phyloP scores from a whole-genome alignment of 2,797 vertebrate species.

The Adelosebastes latens region DNA sequence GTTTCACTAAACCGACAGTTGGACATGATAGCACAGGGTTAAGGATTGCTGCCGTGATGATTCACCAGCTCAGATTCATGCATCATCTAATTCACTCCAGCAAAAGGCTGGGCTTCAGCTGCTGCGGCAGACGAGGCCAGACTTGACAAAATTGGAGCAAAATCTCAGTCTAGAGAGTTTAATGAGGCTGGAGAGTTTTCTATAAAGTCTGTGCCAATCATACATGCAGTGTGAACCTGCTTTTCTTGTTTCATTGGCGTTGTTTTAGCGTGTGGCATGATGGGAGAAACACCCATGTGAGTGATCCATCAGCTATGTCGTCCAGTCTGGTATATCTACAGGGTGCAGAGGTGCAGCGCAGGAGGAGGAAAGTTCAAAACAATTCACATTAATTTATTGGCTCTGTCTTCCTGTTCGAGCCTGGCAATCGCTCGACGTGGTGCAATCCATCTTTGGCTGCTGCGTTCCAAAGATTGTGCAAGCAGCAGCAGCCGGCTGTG shows the following conservation, averaged over 20 bases:
- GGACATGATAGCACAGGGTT: conserved; percentile 35
- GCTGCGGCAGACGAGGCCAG: conserved; percentile 54
- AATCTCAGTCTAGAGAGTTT: not conserved
- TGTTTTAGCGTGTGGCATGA: conserved; percentile 21
- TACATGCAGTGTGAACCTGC: conserved; percentile 29
- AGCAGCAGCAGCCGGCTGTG: conserved; percentile 30
- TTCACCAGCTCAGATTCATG: conserved; percentile 53
- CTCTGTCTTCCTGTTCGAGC: not conserved
- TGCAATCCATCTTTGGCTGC: conserved; percentile 27
- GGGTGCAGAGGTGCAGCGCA: not conserved
- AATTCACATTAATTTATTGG: not conserved
- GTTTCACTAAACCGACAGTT: conserved; percentile 15
- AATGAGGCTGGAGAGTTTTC: not conserved
- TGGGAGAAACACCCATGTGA: conserved; percentile 57
- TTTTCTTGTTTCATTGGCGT: conserved; percentile 50
- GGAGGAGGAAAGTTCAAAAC: conserved; percentile 1
- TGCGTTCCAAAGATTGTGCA: conserved; percentile 43
- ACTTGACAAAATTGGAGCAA: conserved; percentile 38
- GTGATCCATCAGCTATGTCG: conserved; percentile 33
- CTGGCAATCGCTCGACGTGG: not conserved
- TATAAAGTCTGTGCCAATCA: not conserved
- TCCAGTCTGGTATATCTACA: not conserved
- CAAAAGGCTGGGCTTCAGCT: conserved; percentile 42
- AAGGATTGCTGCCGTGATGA: conserved; percentile 47
- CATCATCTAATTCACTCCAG: conserved; percentile 42